Evolutionary conservation across 2,888 invertebrate genomes (phyloP).

Genomic region (Drymonia ruficornis): DNA sequence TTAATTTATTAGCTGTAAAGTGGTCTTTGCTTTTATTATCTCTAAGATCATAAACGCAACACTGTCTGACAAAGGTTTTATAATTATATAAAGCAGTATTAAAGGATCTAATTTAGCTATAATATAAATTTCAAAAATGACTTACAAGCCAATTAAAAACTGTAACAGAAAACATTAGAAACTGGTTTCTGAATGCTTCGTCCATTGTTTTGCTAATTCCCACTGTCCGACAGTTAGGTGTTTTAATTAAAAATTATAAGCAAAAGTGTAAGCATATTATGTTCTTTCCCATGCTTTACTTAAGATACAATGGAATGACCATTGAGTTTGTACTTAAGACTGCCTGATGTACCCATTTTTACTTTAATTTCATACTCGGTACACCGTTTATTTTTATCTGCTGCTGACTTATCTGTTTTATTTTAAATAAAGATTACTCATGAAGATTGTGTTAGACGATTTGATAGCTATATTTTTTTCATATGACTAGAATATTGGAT

Average conservation of each 20-base stretch:
- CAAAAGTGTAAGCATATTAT: slow-evolving; percentile 59
- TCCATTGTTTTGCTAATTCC: slow-evolving; percentile 70
- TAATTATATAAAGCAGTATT: background rate
- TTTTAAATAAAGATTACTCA: slow-evolving; percentile 1
- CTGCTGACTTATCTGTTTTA: slow-evolving; percentile 6
- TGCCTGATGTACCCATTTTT: slow-evolving; percentile 30
- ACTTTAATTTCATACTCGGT: slow-evolving; percentile 14
- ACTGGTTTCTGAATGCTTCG: slow-evolving; percentile 64
- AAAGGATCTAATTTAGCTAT: background rate
- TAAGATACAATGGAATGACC: slow-evolving; percentile 64
- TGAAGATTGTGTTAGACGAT: slow-evolving; percentile 3
- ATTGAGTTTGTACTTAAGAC: slow-evolving; percentile 53
- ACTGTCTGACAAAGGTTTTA: slow-evolving; percentile 16
- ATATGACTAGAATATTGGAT: slow-evolving; percentile 4
- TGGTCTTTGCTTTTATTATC: slow-evolving; percentile 25
- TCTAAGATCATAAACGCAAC: slow-evolving; percentile 33
- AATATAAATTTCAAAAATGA: slow-evolving; percentile 15
- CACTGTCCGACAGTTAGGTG: slow-evolving; percentile 74
- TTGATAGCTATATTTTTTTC: background rate
- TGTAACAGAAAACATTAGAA: slow-evolving; percentile 57
- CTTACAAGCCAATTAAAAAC: slow-evolving; percentile 40
- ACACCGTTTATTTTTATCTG: slow-evolving; percentile 12
- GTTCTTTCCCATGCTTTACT: slow-evolving; percentile 76
- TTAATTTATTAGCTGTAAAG: slow-evolving; percentile 36
- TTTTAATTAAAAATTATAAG: slow-evolving; percentile 74